Base-by-base conservation (phyloP, 2,888 invertebrate genomes). In the Aproaerema taeniolella region DNA sequence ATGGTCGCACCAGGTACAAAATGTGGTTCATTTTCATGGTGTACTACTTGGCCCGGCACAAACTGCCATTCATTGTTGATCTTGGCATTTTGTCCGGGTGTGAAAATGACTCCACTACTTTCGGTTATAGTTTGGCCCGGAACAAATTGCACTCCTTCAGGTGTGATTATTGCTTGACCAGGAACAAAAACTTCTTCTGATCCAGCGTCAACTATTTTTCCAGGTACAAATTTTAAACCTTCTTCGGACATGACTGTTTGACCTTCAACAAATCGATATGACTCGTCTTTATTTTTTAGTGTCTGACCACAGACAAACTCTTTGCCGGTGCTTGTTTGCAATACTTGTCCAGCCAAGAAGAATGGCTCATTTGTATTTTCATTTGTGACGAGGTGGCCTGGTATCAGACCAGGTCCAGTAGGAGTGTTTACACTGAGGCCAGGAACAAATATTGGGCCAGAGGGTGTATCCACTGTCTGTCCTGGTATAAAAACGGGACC, bases 401-500 rank as follows among this genome's bases (percentile, higher is more conserved):
- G 92, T 47, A 94, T 88, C 11, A 94, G 77, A 15, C 90, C 87
- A 0, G 92, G 91, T 15, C 92, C 92, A 31, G 88, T 83, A 13
- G 91, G 90, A 1, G 92, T 90, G 52, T 89, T 88, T 9, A 94
- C 88, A 29, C 91, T 92, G 43, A 93, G 87, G 1, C 94, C 94
- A 12, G 94, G 93, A 25, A 92, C 89, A 67, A 94, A 94, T 35
- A 89, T 77, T 8, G 88, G 82, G 0, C 93, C 93, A 43, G 85
- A 81, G 32, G 91, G 90, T 2, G 92, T 93, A 50, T 90, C 87
- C 5, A 93, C 79, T 1, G 93, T 92, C 71, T 93, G 93, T 2
- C 94, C 94, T 0, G 94, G 93, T 9, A 93, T 89, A 61, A 94
- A 94, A 31, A 91, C 74, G 20, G 90, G 88, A 1, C 93, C 93